Conservation (phyloP, 2,888 invertebrate species). For the Oegoconia quadripuncta region DNA sequence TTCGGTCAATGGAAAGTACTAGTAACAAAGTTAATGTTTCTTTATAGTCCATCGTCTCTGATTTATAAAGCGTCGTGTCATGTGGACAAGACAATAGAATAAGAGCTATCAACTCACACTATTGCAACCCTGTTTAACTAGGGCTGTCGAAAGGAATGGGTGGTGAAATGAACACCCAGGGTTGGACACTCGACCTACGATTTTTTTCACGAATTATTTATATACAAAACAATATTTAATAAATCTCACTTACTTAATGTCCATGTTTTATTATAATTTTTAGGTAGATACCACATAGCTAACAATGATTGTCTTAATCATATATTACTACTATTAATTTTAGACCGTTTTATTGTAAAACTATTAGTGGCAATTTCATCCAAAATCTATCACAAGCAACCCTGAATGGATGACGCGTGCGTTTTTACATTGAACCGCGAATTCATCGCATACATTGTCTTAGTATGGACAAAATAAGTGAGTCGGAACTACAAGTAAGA, state of each 20-base stretch:
- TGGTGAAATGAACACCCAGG: too few relatives aligned
- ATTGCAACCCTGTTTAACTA: conserved; percentile 7
- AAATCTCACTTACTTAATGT: too few relatives aligned
- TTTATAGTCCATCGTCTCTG: conserved; percentile 9
- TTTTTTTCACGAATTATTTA: too few relatives aligned
- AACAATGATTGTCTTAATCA: too few relatives aligned
- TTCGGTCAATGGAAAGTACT: too few relatives aligned
- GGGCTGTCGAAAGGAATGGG: conserved; percentile 10
- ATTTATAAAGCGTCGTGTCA: conserved; percentile 28
- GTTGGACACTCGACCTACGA: too few relatives aligned
- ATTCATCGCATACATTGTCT: conserved; percentile 68
- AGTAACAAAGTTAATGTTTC: too few relatives aligned
- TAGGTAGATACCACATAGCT: too few relatives aligned
- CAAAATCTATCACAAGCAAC: conserved; percentile 24
- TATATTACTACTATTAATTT: too few relatives aligned
- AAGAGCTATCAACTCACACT: conserved; percentile 25
- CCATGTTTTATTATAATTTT: too few relatives aligned
- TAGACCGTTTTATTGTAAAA: too few relatives aligned
- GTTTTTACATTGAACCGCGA: conserved; percentile 55
- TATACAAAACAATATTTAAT: too few relatives aligned
- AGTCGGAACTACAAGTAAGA: conserved; percentile 61
- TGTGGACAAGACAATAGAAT: conserved; percentile 29
- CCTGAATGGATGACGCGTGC: conserved; percentile 34
- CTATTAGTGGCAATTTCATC: background rate
- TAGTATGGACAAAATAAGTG: conserved; percentile 72